Base-by-base conservation (phyloP, 2,888 invertebrate species). In the Nymphalis urticae region DNA sequence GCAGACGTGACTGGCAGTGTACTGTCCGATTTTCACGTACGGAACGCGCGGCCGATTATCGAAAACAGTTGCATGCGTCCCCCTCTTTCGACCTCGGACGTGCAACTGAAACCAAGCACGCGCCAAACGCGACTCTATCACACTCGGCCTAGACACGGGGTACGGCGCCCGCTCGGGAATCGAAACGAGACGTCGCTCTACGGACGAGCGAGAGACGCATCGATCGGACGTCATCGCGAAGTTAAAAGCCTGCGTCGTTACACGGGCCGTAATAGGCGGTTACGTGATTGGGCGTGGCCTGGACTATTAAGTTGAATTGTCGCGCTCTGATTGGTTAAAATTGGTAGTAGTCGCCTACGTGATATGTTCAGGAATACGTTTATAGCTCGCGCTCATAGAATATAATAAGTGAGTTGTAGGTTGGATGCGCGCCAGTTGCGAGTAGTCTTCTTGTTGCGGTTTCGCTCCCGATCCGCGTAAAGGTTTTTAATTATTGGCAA, bases 1-100 rank as follows among this genome's bases (percentile, higher is more conserved):
- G 91, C 85, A 90, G 87, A 92, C 92, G 92, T 92, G 92, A 92
- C 92, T 85, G 86, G 80, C 85, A 83, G 86, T 82, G 83, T 84
- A 92, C 91, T 91, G 92, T 87, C 92, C 92, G 92, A 88, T 90
- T 88, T 92, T 88, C 92, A 92, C 92, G 92, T 92, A 92, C 90
- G 85, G 91, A 90, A 90, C 91, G 91, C 90, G 91, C 90, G 85
- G 87, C 85, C 91, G 92, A 92, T 92, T 92, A 92, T 92, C 90
- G 90, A 90, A 91, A 92, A 91, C 91, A 90, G 91, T 90, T 89
- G 92, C 90, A 88, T 83, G 88, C 92, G 92, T 85, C 91, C 92
- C 92, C 92, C 92, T 90, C 91, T 87, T 85, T 79, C 89, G 89
- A 83, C 86, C 86, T 82, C 88, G 90, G 83, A 92, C 92, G 92